These are phyloP conservation scores for Hypselothyrea guttata DNA, from an alignment of 2,888 invertebrate genomes.

Conservation along the genomic window DNA sequence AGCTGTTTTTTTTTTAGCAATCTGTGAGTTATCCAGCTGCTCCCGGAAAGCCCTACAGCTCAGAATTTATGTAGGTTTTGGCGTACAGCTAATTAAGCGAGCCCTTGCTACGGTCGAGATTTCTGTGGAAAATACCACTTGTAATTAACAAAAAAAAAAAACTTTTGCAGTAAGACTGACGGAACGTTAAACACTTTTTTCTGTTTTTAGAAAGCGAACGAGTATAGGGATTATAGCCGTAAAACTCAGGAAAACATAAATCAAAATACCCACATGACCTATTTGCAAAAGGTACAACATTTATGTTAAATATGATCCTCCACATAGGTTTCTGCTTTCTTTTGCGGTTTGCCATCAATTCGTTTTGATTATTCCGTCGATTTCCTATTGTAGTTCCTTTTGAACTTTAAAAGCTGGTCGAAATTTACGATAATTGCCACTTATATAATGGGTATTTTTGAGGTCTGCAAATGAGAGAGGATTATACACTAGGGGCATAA, in stretches of 20 bases:
- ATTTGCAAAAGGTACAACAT: constrained; percentile 29
- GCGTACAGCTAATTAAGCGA: not conserved
- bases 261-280: constrained; percentile 44
- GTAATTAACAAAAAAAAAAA: not conserved
- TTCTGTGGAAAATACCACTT: too few relatives aligned
- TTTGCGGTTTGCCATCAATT: not conserved
- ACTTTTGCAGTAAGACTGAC: constrained; percentile 17
- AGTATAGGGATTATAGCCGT: constrained; percentile 22
- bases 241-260: constrained; percentile 46
- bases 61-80: not conserved
- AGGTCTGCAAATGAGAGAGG: too few relatives aligned
- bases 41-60: too few relatives aligned
- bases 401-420: not conserved
- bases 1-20: not conserved
- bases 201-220: constrained; percentile 21
- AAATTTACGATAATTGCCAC: constrained; percentile 4
- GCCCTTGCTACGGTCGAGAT: too few relatives aligned
- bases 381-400: constrained; percentile 22
- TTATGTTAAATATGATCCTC: constrained; percentile 11
- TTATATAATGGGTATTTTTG: too few relatives aligned
- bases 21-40: too few relatives aligned
- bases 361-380: too few relatives aligned
- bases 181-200: constrained; percentile 8
- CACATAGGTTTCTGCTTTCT: too few relatives aligned
- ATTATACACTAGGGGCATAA: too few relatives aligned